A percentile compares a stretch with the other conserved stretches of the same genome.
Conservation (phyloP, 2,113 vertebrate species). For the Chrysochloris asiatica region DNA sequence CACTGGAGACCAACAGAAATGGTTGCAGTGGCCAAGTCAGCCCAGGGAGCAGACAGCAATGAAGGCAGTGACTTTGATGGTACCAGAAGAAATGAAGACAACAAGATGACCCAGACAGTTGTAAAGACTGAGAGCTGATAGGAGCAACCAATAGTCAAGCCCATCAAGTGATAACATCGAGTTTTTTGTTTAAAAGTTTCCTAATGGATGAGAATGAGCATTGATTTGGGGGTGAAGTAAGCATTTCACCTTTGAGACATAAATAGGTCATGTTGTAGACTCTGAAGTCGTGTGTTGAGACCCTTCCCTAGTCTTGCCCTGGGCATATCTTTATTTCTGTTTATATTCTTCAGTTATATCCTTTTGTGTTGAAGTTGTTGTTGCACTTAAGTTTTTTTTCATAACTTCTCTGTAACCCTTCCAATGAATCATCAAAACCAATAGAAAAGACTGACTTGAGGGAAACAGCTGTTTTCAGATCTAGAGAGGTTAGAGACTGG, state of each 20-base stretch:
- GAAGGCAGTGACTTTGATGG: not conserved
- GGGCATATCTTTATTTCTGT: not conserved
- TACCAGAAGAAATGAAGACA: not conserved
- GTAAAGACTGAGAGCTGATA: not conserved
- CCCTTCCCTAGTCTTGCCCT: not conserved
- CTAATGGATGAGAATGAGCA: not conserved
- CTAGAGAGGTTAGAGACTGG: not conserved
- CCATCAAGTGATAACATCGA: not conserved
- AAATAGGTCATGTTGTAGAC: not conserved
- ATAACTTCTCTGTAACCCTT: not conserved
- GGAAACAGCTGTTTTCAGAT: not conserved
- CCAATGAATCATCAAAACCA: not conserved
- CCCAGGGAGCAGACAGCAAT: not conserved
- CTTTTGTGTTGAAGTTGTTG: not conserved
- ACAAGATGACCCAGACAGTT: not conserved
- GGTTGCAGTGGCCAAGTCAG: not conserved
- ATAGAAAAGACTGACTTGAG: not conserved
- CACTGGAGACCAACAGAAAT: not conserved
- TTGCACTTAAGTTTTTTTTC: not conserved
- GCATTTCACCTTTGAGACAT: not conserved
- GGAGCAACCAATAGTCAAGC: not conserved
- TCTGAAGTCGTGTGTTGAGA: not conserved
- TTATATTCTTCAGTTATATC: not conserved
- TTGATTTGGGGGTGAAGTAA: not conserved
- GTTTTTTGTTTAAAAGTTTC: not conserved